These are phyloP conservation scores for Clarias batrachus DNA, from an alignment of 2,113 vertebrate species.

Conservation along the genomic window DNA sequence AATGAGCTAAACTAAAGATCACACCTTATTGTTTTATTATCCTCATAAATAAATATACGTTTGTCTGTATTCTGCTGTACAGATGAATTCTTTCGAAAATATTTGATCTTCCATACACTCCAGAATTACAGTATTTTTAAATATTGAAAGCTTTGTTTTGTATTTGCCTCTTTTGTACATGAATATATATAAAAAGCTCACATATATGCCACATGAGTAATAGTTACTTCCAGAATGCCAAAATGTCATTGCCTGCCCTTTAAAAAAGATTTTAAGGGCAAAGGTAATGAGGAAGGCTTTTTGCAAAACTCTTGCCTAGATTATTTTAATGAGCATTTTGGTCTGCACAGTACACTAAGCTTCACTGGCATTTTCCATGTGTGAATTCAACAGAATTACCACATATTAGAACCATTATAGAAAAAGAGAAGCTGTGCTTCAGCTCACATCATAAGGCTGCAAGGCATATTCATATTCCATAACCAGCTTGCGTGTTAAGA, in stretches of 20 bases:
- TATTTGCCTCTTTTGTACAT: not conserved
- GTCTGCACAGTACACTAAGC: not conserved
- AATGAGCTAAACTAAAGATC: not conserved
- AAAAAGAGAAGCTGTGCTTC: constrained; percentile 21
- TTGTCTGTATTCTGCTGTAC: not conserved
- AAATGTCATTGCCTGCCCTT: constrained; percentile 2
- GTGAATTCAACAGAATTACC: constrained; percentile 14
- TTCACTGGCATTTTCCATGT: not conserved
- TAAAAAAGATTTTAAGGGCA: not conserved
- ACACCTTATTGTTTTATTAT: not conserved
- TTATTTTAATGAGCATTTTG: not conserved
- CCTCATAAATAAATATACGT: not conserved
- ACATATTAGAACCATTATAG: not conserved
- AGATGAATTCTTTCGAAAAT: not conserved
- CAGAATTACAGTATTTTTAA: no score
- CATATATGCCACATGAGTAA: not conserved
- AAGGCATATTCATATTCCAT: constrained; percentile 30
- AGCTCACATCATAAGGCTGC: constrained; percentile 20
- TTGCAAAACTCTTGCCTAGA: not conserved
- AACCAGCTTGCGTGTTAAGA: constrained; percentile 35
- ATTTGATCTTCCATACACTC: not conserved
- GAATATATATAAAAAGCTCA: not conserved
- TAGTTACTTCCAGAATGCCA: not conserved
- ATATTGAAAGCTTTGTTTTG: no score
- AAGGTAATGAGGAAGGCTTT: not conserved